Evolutionary conservation across 2,888 invertebrate genomes (phyloP), one percentile per base, ranked within the genome.

Genomic region (Chrysomela aeneicollis): DNA sequence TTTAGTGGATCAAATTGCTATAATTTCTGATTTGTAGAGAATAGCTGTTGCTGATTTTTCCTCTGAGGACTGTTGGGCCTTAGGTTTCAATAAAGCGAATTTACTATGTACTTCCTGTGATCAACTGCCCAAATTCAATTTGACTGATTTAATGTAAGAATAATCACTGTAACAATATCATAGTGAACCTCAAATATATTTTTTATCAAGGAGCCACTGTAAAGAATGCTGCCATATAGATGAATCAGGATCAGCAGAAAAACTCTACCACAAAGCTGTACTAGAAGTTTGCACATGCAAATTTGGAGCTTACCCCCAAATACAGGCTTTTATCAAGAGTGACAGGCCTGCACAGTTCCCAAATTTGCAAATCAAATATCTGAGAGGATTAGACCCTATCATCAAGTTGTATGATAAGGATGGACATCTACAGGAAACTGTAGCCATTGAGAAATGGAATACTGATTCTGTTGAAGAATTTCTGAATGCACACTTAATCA

Each of bases 371-470:
- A 93, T 98, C 52, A 93, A 93, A 78, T 98, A 98, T 79, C 92
- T 96, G 0, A 88, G 97, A 67, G 98, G 98, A 4, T 85, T 97
- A 61, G 96, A 98, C 84, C 98, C 98, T 0, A 90, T 95, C 68
- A 95, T 99, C 51, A 94, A 95, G 80, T 84, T 99, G 55, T 86
- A 94, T 73, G 94, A 97, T 79, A 90, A 90, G 67, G 91, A 91
- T 76, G 93, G 92, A 32, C 90, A 92, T 78, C 89, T 95, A 0
- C 89, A 90, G 79, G 96, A 97, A 80, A 90, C 93, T 19, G 88
- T 98, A 26, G 97, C 97, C 58, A 97, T 99, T 78, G 96, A 97
- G 76, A 97, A 97, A 80, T 98, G 98, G 98, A 95, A 98, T 82
- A 98, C 98, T 0, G 98, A 99, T 82, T 94, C 97, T 0, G 93